Conservation (phyloP, 2,888 invertebrate genomes). For the Antheraea yamamai region DNA sequence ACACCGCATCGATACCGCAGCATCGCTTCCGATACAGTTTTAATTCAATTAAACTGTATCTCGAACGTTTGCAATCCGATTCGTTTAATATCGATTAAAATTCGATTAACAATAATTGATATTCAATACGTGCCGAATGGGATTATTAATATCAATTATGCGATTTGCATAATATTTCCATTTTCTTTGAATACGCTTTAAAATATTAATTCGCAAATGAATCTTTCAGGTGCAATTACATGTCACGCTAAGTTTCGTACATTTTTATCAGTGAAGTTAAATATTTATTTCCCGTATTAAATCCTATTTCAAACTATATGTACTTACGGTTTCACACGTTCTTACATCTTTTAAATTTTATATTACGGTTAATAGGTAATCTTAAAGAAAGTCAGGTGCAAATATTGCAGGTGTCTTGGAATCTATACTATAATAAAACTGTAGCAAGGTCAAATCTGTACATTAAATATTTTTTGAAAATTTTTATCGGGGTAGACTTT, state of each 20-base stretch:
- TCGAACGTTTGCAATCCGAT: background rate
- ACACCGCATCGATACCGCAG: background rate
- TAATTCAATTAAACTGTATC: slow-evolving; percentile 14
- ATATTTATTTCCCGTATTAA: too few species aligned
- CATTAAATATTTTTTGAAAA: too few species aligned
- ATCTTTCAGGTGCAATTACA: background rate
- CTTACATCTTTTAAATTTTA: too few species aligned
- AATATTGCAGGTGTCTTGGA: too few species aligned
- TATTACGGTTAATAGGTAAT: too few species aligned
- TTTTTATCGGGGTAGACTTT: too few species aligned
- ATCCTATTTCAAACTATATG: too few species aligned
- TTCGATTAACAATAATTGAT: slow-evolving; percentile 17
- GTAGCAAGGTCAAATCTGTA: too few species aligned
- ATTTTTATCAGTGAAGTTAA: background rate
- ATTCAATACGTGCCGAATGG: background rate
- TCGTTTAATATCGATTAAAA: background rate
- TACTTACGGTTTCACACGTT: too few species aligned
- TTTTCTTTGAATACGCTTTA: background rate
- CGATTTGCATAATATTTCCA: background rate
- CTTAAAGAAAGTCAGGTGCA: too few species aligned
- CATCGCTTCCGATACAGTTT: slow-evolving; percentile 13
- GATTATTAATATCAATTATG: background rate
- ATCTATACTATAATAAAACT: too few species aligned
- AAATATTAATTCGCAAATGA: background rate
- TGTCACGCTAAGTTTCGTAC: background rate